Base-by-base conservation (phyloP, 2,888 invertebrate genomes). In the Helleia helle region DNA sequence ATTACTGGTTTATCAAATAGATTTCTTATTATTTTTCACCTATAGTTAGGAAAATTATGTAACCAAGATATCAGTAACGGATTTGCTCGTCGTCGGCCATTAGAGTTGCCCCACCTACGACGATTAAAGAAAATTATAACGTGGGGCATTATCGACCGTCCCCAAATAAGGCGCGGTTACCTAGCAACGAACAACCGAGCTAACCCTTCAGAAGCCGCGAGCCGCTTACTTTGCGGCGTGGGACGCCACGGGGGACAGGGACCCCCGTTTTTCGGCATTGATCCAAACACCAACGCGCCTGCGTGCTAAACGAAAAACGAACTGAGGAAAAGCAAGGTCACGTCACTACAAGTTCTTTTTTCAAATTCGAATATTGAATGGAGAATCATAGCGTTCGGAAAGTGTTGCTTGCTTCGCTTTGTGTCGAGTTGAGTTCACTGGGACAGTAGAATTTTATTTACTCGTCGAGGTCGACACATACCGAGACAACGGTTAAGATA, bases 231-330 rank as follows among this genome's bases (percentile, higher is more conserved):
- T 80, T 70, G 72, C 68, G 71, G 66, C 58, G 58, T 56, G 65
- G 65, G 62, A 50, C 54, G 59, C 59, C 62, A 62, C 60, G 67
- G 70, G 68, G 70, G 71, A 62, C 55, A 49, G 52, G 51, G 24
- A 52, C 71, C 75, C 76, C 73, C 71, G 77, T 77, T 80, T 83
- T 81, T 81, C 76, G 83, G 76, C 83, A 83, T 83, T 77, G 83
- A 83, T 83, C 83, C 68, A 58, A 51, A 59, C 66, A 54, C 61
- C 54, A 75, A 49, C 79, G 81, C 83, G 83, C 83, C 71, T 80
- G 81, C 83, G 83, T 79, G 71, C 58, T 72, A 61, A 62, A 71
- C 75, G 72, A 80, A 83, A 81, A 80, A 79, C 76, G 80, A 76
- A 70, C 64, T 56, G 69, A 66, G 66, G 65, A 73, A 72, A 65